Base-by-base conservation (phyloP, 2,888 invertebrate species). In the Chalcis sispes region DNA sequence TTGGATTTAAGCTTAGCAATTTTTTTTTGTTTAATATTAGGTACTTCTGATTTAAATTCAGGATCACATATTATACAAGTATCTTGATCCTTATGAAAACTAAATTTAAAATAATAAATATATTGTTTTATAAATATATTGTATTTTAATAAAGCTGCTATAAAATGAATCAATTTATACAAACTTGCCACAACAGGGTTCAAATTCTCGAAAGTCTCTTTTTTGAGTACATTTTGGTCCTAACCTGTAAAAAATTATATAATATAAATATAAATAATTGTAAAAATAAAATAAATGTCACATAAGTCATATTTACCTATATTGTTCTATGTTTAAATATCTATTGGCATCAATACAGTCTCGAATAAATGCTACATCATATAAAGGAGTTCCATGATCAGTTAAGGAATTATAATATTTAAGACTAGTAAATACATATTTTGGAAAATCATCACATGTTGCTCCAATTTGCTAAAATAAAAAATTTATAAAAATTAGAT, bases 311-410 rank as follows among this genome's bases (percentile, higher is more conserved):
- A 20, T 25, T 61, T 56, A 78, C 76, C 74, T 76, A 18, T 78
- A 78, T 5, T 71, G 71, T 32, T 78, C 76, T 50, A 74, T 71
- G 48, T 54, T 74, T 72, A 78, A 66, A 54, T 50, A 78, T 64
- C 69, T 74, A 54, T 78, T 78, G 1, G 78, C 78, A 77, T 78
- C 78, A 20, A 78, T 64, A 27, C 78, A 74, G 25, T 78, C 76
- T 4, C 78, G 70, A 50, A 78, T 71, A 52, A 48, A 78, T n/a
- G 76, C 25, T 15, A 78, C 71, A 69, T 78, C 69, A 27, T 77
- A 78, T 20, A 77, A 64, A 1, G 18, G 10, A 29, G 1, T 25
- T 2, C 1, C 42, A 20, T 58, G 36, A 0, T 72, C 32, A 15
- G 2, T 65, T 46, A 69, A 52, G 10, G 66, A 71, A 36, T 76